A percentile compares a stretch with the other conserved stretches of the same genome.
Conservation (phyloP, 2,888 invertebrate genomes). For the Anaspis maculata region DNA sequence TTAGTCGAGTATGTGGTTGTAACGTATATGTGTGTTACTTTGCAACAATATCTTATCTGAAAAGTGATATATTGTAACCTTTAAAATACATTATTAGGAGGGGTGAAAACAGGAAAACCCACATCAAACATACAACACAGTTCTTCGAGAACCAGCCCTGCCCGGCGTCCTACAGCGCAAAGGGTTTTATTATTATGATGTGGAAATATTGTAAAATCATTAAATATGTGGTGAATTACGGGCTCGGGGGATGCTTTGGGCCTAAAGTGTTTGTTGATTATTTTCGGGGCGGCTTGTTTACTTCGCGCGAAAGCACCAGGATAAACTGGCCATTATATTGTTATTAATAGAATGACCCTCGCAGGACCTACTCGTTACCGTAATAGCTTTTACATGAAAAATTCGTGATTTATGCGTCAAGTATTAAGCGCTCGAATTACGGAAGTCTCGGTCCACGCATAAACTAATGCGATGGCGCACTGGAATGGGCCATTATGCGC, state of each 20-base stretch:
- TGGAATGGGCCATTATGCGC: conserved; percentile 9
- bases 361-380: conserved; percentile 27
- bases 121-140: no score
- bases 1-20: no score
- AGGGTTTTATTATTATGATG: no score
- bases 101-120: no score
- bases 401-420: conserved; percentile 23
- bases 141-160: no score
- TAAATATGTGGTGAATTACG: neutral
- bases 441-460: conserved; percentile 15
- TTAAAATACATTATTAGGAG: no score
- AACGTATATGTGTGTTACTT: no score
- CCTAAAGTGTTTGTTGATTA: conserved; percentile 11
- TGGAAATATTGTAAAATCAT: neutral
- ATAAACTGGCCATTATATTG: conserved; percentile 25
- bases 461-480: conserved; percentile 15
- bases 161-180: no score
- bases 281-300: conserved; percentile 12
- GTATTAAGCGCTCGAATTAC: conserved; percentile 15
- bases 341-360: conserved; percentile 33
- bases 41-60: no score
- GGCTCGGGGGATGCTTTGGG: conserved; percentile 3
- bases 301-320: conserved; percentile 11
- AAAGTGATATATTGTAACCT: no score
- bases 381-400: conserved; percentile 29